A percentile compares a stretch with the other conserved stretches of the same genome.
Evolutionary conservation across 2,888 invertebrate genomes (phyloP).

Genomic region (Coleophora flavipennella): DNA sequence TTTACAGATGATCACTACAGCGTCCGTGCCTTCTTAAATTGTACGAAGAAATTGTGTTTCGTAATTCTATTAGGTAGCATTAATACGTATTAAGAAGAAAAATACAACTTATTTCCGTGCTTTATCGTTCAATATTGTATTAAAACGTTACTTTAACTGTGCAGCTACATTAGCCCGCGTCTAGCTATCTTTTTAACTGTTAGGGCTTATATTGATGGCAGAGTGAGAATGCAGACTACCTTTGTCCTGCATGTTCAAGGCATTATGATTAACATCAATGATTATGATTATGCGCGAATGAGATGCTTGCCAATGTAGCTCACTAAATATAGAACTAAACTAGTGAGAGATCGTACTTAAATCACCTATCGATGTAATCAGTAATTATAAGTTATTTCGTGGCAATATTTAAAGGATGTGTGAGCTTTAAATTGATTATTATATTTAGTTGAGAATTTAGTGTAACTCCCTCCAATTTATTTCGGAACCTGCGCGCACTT

Average conservation of each 20-base stretch:
- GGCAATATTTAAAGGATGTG: conserved; percentile 42
- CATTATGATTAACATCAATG: too few species aligned
- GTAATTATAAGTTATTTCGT: conserved; percentile 31
- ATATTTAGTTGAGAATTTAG: conserved; percentile 26
- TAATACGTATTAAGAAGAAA: background rate
- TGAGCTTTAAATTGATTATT: conserved; percentile 42
- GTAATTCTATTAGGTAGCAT: background rate
- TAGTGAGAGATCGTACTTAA: conserved; percentile 30
- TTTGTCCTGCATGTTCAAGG: too few species aligned
- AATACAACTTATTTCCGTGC: background rate
- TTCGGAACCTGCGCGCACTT: too few species aligned
- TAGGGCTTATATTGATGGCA: too few species aligned
- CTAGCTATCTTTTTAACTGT: too few species aligned
- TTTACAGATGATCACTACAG: too few species aligned
- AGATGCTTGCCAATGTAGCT: too few species aligned
- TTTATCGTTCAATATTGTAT: conserved; percentile 1
- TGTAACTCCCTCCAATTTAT: conserved; percentile 41
- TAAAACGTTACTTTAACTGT: background rate
- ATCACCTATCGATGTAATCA: background rate
- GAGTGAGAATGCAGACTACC: too few species aligned
- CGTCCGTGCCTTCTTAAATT: conserved; percentile 35
- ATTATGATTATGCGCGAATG: too few species aligned
- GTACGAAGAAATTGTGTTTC: conserved; percentile 2
- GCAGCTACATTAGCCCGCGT: too few species aligned
- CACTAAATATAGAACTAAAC: conserved; percentile 15